These are phyloP conservation scores for Odontamblyopus lacepedii DNA, from an alignment of 2,797 vertebrate genomes.

Conservation along the genomic window DNA sequence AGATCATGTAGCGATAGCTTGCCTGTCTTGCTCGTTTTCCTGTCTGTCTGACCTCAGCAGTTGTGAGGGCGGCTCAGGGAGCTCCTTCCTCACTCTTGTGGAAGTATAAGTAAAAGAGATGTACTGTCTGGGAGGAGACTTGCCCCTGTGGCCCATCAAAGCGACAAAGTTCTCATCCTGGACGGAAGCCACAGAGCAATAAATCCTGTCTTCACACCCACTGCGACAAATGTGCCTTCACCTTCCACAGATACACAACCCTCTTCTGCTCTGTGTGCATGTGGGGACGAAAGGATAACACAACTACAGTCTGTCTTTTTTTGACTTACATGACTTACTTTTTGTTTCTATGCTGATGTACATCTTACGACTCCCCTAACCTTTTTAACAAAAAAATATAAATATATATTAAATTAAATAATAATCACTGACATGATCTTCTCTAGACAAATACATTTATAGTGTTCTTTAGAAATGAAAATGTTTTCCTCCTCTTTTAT, in stretches of 20 bases:
- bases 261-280: conserved; percentile 41
- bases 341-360: conserved; percentile 31
- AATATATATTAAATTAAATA: too few species aligned
- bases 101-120: background rate
- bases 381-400: too few species aligned
- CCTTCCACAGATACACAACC: conserved; percentile 71
- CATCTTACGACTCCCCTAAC: background rate
- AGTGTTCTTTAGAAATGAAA: background rate
- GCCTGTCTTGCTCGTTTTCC: conserved; percentile 45
- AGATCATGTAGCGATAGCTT: conserved; percentile 22
- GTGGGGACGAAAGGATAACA: conserved; percentile 15
- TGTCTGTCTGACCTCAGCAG: conserved; percentile 67
- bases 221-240: conserved; percentile 80
- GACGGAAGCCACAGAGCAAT: conserved; percentile 82
- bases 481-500: too few species aligned
- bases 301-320: background rate
- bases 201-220: conserved; percentile 86
- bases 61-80: conserved; percentile 44
- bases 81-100: background rate
- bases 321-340: background rate
- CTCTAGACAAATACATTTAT: background rate
- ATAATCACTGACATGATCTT: too few species aligned
- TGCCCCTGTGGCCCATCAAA: conserved; percentile 74
- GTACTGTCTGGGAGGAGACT: conserved; percentile 72
- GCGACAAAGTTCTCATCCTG: conserved; percentile 74